Evolutionary conservation across 2,888 invertebrate species (phyloP), one percentile per base, ranked within the genome.

Genomic region (Cyclophora punctaria): DNA sequence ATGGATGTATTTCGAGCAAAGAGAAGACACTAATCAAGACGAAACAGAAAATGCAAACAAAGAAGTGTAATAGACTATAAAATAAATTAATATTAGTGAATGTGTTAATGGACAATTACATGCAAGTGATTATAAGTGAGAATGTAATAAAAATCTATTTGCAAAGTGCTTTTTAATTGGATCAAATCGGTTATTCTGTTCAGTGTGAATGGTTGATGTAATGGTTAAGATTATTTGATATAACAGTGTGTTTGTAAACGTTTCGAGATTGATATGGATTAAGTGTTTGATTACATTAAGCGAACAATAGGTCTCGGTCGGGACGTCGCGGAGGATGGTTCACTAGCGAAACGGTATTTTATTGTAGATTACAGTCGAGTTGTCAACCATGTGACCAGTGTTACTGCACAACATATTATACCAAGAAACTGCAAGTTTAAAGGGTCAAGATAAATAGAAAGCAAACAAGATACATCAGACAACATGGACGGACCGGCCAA

Each of bases 1-100:
- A 49, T 93, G 93, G 93, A 90, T 93, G 86, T 93, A 93, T 72
- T 88, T 90, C 58, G 92, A 93, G 70, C 91, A 93, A 57, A 60
- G 48, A 46, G 60, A 57, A 49, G 66, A 59, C 54, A 59, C 50
- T 45, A 65, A 63, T 46, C 62, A 72, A 60, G 67, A 71, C 7
- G 72, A 72, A 50, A 66, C 66, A 64, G 72, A 72, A 47, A 68
- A 67, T 48, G 71, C 69, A 35, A 65, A 64, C 48, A 72, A 66
- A 50, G 71, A 72, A 60, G 66, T 73, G 48, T 75, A 70, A 62
- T 50, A 55, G 62, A 65, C 67, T 60, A 48, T 60, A 63, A 61
- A 66, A 63, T 65, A 64, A 66, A 66, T 64, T 63, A 53, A 54
- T 67, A 62, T 51, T 60, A 64, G 71, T 73, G 71, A 69, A 64